phyloP scores from a whole-genome alignment of 1,140 invertebrate species.

The Ceratina japonica region DNA sequence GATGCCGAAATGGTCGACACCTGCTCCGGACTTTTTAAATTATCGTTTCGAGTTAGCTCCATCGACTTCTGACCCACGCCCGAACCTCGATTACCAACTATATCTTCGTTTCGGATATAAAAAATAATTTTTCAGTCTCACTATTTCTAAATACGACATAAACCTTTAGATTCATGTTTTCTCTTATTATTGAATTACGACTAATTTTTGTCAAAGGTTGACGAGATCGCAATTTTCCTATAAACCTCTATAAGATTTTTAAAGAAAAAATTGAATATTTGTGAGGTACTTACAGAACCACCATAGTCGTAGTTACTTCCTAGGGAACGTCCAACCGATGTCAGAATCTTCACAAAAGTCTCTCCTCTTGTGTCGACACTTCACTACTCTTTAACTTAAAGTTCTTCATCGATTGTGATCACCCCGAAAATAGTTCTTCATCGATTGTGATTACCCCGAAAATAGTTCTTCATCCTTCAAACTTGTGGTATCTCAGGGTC shows the following conservation, averaged over 20 bases:
- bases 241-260: no score
- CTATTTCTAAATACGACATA: no score
- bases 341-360: slow-evolving; percentile 4
- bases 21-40: slow-evolving; percentile 19
- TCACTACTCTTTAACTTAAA: slow-evolving; percentile 28
- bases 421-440: slow-evolving; percentile 10
- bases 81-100: neutral
- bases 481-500: neutral
- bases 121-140: neutral
- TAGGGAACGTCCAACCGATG: slow-evolving; percentile 47
- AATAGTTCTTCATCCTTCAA: slow-evolving; percentile 12
- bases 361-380: slow-evolving; percentile 14
- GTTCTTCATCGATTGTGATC: neutral
- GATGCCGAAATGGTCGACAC: slow-evolving; percentile 60
- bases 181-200: no score
- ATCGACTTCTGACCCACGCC: neutral
- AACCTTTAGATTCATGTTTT: no score
- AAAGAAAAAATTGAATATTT: neutral
- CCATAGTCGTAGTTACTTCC: slow-evolving; percentile 74
- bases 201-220: no score
- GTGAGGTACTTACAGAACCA: slow-evolving; percentile 74
- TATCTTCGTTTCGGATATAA: neutral
- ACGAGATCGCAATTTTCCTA: neutral
- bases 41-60: neutral
- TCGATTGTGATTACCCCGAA: neutral